phyloP scores from a whole-genome alignment of 2,797 vertebrate species.

The Etheostoma perlongum region DNA sequence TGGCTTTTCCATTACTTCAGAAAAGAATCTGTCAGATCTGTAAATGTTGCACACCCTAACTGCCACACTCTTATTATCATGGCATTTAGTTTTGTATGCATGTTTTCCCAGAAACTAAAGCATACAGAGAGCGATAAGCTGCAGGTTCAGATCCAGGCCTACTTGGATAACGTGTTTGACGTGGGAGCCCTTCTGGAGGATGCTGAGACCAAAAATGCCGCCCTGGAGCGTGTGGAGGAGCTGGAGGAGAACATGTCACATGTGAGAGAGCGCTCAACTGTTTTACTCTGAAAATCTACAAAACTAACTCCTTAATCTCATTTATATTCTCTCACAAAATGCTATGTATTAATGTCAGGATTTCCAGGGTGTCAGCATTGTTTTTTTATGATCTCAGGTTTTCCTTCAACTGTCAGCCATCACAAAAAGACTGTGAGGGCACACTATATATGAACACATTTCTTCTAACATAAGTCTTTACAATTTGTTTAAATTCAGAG shows the following conservation, averaged over 20 bases:
- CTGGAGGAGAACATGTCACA: conserved; percentile 98
- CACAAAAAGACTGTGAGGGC: neutral
- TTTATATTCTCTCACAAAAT: neutral
- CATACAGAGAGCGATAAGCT: conserved; percentile 98
- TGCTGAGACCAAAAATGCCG: conserved; percentile 97
- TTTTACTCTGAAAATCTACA: neutral
- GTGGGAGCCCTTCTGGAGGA: conserved; percentile 98
- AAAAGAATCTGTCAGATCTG: conserved; percentile 11
- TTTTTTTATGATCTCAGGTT: conserved; percentile 9
- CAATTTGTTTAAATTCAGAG: neutral
- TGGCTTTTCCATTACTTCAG: conserved; percentile 47
- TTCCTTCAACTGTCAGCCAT: conserved; percentile 1
- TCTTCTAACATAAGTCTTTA: neutral
- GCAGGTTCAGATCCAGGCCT: conserved; percentile 98
- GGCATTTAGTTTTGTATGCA: neutral
- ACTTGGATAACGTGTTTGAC: conserved; percentile 98
- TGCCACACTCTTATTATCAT: neutral
- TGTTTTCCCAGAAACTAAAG: conserved; percentile 90
- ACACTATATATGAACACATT: neutral
- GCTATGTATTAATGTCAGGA: neutral
- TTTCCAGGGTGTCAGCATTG: conserved; percentile 12
- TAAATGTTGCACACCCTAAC: conserved; percentile 2
- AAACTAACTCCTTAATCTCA: neutral
- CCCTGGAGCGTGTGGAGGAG: conserved; percentile 97
- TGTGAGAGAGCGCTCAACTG: conserved; percentile 78